Evolutionary conservation across 2,113 vertebrate species (phyloP).

Genomic region (Naja naja): DNA sequence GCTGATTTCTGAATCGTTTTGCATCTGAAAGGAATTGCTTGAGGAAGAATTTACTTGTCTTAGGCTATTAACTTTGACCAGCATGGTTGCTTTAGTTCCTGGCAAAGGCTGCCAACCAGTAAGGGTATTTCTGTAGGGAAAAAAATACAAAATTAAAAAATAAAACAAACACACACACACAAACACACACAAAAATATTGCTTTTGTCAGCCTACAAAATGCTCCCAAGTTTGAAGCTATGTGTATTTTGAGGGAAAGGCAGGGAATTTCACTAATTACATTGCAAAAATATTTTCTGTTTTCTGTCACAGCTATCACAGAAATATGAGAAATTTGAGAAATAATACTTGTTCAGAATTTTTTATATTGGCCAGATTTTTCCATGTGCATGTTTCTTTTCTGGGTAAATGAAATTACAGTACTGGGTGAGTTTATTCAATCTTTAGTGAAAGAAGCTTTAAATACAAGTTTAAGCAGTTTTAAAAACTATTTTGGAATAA

Average conservation of each 20-base stretch:
- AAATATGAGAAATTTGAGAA: background rate
- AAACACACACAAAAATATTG: background rate
- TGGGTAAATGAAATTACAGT: background rate
- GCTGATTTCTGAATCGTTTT: slow-evolving; percentile 51
- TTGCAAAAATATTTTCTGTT: background rate
- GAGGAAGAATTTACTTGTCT: slow-evolving; percentile 65
- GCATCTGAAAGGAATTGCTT: slow-evolving; percentile 53
- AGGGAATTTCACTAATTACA: background rate
- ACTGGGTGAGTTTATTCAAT: background rate
- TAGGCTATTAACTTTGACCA: slow-evolving; percentile 86
- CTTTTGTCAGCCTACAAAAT: background rate
- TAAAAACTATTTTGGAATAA: background rate
- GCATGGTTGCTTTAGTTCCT: slow-evolving; percentile 84
- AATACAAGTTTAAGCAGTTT: background rate
- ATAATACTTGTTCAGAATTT: background rate
- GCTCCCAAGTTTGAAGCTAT: background rate
- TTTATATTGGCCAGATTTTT: background rate
- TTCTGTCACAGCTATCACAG: background rate
- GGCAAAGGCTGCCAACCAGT: slow-evolving; percentile 83
- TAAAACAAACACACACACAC: background rate
- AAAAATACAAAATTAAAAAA: slow-evolving; percentile 27
- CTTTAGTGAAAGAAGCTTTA: background rate
- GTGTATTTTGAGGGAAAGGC: background rate
- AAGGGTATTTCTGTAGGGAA: slow-evolving; percentile 67
- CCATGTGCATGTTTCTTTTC: background rate